Base-by-base conservation (phyloP, 2,113 vertebrate genomes). In the Ailurus styani region DNA sequence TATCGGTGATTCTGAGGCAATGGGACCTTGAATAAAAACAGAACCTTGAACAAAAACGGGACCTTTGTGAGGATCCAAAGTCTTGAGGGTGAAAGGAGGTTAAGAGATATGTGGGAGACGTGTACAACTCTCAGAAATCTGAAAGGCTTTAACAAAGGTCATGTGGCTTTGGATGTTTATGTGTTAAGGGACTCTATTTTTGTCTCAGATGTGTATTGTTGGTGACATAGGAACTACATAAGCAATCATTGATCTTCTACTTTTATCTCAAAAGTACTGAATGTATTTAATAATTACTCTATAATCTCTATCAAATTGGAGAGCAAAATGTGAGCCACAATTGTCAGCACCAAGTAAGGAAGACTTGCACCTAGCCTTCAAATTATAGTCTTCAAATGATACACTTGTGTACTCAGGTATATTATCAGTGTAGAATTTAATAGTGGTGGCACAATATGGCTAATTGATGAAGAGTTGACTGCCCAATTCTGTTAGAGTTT, bases 401-500 rank as follows among this genome's bases (percentile, higher is more conserved):
- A n/a, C 1, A 6, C 20, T 55, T 4, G 52, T 7, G 20, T 40
- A 11, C 15, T 5, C 29, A 0, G 54, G 3, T 64, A 4, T 52
- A 14, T 66, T 7, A 66, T 77, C 18, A 45, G 29, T 68, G 42
- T 52, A 55, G 34, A 57, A 52, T 52, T 91, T 79, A 3, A 42
- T 93, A 93, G 52, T 79, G 42, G 18, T 13, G 72, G 9, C 4
- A 66, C 4, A n/a, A 34, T 21, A n/a, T 84, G 79, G 42, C 70
- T 68, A 91, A 45, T 68, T 93, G 34, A 75, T 78, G 27, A 95
- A 93, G 50, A 68, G 90, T 25, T 42, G 29, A 95, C 7, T 62
- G 29, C 77, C 18, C 77, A 52, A 25, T 64, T 87, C 70, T 87
- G 20, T 79, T 85, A 81, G 0, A 60, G 12, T 34, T 81, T 94